Evolutionary conservation across 2,888 invertebrate genomes (phyloP).

Genomic region (Synergus gifuensis): DNA sequence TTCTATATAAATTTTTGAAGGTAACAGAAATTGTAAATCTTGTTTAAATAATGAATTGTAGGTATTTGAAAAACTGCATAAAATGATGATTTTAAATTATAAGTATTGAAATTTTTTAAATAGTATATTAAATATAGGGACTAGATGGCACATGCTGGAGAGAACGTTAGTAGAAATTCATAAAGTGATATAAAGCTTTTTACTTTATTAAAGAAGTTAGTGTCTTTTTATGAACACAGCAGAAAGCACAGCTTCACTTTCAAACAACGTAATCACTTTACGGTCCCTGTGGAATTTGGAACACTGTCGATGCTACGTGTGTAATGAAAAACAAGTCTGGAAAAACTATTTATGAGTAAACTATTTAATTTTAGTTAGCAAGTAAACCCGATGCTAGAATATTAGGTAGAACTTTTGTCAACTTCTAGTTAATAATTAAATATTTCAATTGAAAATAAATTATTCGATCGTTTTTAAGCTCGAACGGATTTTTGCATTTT

Average conservation of each 20-base stretch:
- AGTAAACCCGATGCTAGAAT: slow-evolving; percentile 5
- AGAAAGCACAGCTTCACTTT: slow-evolving; percentile 37
- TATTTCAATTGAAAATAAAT: too few species aligned
- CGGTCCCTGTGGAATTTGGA: slow-evolving; percentile 39
- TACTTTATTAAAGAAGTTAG: slow-evolving; percentile 39
- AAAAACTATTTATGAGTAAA: slow-evolving; percentile 40
- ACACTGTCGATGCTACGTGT: slow-evolving; percentile 12
- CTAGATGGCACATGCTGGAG: neutral
- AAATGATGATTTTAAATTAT: neutral
- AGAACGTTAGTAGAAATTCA: slow-evolving; percentile 6
- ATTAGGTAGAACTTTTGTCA: neutral
- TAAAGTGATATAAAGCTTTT: slow-evolving; percentile 17
- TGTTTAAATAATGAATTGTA: too few species aligned
- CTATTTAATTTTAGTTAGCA: slow-evolving; percentile 28
- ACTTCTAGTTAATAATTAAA: too few species aligned
- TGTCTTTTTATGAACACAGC: slow-evolving; percentile 32
- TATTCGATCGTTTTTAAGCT: too few species aligned
- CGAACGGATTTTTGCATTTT: too few species aligned
- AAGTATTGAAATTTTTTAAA: neutral
- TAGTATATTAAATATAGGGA: neutral
- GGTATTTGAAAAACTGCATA: neutral
- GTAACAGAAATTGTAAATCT: too few species aligned
- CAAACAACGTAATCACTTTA: slow-evolving; percentile 40
- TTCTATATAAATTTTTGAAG: too few species aligned
- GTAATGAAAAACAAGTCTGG: slow-evolving; percentile 32